Evolutionary conservation across 2,888 invertebrate species (phyloP), one percentile per base, ranked within the genome.

Genomic region (Zelleria hepariella): DNA sequence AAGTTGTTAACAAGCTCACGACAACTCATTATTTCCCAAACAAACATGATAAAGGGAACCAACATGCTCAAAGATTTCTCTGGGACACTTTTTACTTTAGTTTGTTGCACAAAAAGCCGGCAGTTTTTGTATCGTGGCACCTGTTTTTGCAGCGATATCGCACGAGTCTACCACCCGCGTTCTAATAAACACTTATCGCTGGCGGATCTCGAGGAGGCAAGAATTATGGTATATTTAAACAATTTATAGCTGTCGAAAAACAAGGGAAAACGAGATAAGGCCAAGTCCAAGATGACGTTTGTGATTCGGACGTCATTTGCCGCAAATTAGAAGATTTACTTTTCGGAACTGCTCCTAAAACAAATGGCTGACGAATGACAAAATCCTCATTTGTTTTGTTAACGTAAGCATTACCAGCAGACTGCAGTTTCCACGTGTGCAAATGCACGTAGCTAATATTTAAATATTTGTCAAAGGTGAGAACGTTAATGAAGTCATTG

Each of bases 141-240:
- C 75, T 78, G 81, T 82, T 82, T 68, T 75, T 73, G 68, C 72
- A 64, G 68, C 68, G 75, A 78, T 81, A 80, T 77, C 74, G 77
- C 77, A 77, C 75, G 70, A 71, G 74, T 73, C 73, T 82, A 78
- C 84, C 86, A 79, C 82, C 84, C 80, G 75, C 74, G 81, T 76
- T 83, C 83, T 86, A 86, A 86, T 84, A 82, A 82, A 75, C 80
- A 77, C 73, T 82, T 86, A 87, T 88, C 87, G 67, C 62, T 61
- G 55, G 62, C 64, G 66, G 70, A 87, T 88, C 87, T 85, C 68
- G 76, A 73, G 80, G 74, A 82, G 82, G 79, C 74, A 79, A 86
- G 88, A 86, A 78, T 81, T 87, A 86, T 86, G 76, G 84, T 70
- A 79, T 84, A 84, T 86, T 86, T 83, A 81, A 77, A 82, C 75